A percentile compares a stretch with the other conserved stretches of the same genome.
These are phyloP conservation scores for Kradibia gibbosae DNA, from an alignment of 1,140 invertebrate species.

Conservation along the genomic window DNA sequence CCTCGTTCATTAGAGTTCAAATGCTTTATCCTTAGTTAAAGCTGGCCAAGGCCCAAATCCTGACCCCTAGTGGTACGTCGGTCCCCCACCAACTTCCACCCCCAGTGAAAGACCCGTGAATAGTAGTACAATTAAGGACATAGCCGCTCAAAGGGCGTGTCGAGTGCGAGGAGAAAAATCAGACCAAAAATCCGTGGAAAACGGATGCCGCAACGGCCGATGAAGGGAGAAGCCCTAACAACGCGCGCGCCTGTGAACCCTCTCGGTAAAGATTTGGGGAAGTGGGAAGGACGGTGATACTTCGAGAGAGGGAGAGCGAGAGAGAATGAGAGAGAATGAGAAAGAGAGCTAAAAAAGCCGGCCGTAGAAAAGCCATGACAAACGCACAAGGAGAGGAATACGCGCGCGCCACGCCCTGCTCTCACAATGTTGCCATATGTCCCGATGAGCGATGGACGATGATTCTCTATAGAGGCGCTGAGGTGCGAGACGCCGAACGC, in stretches of 20 bases:
- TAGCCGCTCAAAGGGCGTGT: background rate
- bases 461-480: conserved; percentile 51
- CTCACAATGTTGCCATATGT: conserved; percentile 62
- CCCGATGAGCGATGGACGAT: conserved; percentile 59
- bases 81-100: background rate
- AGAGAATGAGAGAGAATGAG: conserved; percentile 23
- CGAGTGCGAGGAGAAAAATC: background rate
- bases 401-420: conserved; percentile 64
- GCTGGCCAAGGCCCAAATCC: background rate
- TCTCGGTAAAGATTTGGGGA: background rate
- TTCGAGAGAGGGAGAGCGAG: background rate
- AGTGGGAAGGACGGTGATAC: background rate
- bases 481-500: conserved; percentile 33
- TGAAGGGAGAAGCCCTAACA: background rate
- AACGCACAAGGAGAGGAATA: conserved; percentile 50
- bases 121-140: background rate
- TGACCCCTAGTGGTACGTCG: background rate
- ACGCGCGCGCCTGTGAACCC: background rate
- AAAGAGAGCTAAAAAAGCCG: conserved; percentile 23
- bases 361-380: background rate
- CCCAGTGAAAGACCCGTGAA: background rate
- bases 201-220: background rate
- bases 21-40: too few species aligned
- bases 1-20: background rate
- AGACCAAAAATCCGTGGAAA: background rate